A percentile compares a stretch with the other conserved stretches of the same genome.
Conservation (phyloP, 2,113 vertebrate genomes). For the Syngnathus floridae region DNA sequence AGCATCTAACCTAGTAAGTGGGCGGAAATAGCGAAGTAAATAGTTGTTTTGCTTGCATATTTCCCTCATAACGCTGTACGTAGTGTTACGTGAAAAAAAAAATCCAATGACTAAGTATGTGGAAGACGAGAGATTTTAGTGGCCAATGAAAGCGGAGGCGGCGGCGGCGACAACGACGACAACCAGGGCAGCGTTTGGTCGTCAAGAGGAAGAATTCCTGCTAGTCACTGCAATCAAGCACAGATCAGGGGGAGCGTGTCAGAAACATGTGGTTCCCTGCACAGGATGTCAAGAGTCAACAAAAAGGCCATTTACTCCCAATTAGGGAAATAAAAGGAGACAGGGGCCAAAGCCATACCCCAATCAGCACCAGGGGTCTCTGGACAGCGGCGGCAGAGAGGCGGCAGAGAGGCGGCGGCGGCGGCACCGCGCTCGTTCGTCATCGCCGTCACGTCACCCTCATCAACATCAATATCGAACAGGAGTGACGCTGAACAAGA, state of each 20-base stretch:
- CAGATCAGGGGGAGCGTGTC: constrained; percentile 16
- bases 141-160: neutral
- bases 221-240: constrained; percentile 31
- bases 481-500: too few species aligned
- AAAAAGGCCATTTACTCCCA: constrained; percentile 54
- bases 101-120: neutral
- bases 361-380: constrained; percentile 86
- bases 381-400: constrained; percentile 71
- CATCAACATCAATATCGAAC: constrained; percentile 5
- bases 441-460: neutral
- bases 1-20: neutral
- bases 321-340: constrained; percentile 77
- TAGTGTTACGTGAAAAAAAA: too few species aligned
- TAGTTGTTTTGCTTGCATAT: neutral
- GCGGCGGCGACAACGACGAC: neutral
- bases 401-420: constrained; percentile 43
- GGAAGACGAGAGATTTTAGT: neutral
- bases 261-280: constrained; percentile 35
- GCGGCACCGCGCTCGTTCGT: neutral
- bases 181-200: neutral
- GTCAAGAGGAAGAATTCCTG: constrained; percentile 10
- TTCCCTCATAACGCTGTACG: too few species aligned
- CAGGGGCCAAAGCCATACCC: constrained; percentile 74
- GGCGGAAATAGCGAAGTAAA: too few species aligned
- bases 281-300: constrained; percentile 51